Evolutionary conservation across 2,113 vertebrate genomes (phyloP).

Genomic region (Carassius carassius): DNA sequence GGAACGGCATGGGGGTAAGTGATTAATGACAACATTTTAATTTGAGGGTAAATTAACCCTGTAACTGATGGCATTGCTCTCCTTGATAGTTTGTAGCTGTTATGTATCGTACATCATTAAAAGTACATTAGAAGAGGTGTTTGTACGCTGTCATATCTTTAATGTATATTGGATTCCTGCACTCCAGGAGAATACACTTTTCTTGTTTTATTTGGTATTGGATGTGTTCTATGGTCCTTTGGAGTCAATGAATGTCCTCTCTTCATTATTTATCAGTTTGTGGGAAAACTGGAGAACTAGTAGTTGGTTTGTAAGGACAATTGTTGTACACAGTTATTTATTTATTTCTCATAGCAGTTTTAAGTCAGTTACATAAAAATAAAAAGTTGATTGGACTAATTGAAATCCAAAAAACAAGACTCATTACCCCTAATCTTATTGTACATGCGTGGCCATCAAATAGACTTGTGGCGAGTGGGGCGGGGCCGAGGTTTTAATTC

Average conservation of each 20-base stretch:
- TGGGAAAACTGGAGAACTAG: neutral
- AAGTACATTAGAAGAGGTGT: neutral
- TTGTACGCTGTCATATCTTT: neutral
- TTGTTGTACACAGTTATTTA: too few species aligned
- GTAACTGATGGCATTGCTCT: neutral
- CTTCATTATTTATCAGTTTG: neutral
- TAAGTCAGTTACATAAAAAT: neutral
- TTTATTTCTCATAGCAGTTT: neutral
- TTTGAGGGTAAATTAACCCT: too few species aligned
- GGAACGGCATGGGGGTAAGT: too few species aligned
- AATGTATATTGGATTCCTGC: neutral
- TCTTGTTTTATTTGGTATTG: neutral
- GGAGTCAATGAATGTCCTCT: neutral
- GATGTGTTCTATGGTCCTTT: neutral
- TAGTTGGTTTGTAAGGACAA: neutral
- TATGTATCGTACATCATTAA: neutral
- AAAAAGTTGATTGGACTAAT: neutral
- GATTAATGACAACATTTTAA: too few species aligned
- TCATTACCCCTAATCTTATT: too few species aligned
- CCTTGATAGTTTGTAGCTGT: neutral
- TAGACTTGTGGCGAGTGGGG: too few species aligned
- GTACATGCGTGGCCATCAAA: too few species aligned
- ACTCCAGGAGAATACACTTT: neutral
- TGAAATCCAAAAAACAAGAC: neutral
- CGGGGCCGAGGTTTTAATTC: too few species aligned